Evolutionary conservation across 2,113 vertebrate genomes (phyloP).

Genomic region (Ammospiza nelsoni): DNA sequence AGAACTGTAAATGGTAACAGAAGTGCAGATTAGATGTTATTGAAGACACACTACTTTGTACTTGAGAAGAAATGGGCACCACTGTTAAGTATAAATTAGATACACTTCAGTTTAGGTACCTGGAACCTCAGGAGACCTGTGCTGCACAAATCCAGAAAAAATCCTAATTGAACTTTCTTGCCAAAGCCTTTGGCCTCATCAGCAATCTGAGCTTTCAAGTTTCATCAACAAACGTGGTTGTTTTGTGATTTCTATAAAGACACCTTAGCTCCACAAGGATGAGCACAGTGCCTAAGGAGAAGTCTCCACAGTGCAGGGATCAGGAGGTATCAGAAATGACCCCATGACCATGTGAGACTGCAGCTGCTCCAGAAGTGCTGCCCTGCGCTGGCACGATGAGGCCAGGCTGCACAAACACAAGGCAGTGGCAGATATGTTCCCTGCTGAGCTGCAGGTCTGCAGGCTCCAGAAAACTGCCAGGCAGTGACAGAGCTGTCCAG

Average conservation of each 20-base stretch:
- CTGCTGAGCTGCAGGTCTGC: too few relatives aligned
- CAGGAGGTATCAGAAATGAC: neutral
- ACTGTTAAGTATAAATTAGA: neutral
- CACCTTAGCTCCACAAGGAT: neutral
- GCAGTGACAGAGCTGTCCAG: conserved; percentile 5
- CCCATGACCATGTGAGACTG: neutral
- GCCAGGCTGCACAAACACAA: too few relatives aligned
- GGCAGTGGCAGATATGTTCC: too few relatives aligned
- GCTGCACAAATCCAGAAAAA: neutral
- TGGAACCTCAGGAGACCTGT: neutral
- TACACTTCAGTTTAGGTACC: neutral
- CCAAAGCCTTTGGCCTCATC: neutral
- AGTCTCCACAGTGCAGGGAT: rapidly evolving
- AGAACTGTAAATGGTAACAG: neutral
- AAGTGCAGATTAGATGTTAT: neutral
- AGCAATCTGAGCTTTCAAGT: neutral
- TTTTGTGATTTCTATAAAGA: neutral
- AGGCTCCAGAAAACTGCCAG: neutral
- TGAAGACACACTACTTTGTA: neutral
- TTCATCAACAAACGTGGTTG: neutral
- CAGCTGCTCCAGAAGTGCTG: neutral
- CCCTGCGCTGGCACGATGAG: too few relatives aligned
- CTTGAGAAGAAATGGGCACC: neutral
- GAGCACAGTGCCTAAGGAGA: neutral
- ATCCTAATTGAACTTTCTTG: neutral